Evolutionary conservation across 2,113 vertebrate genomes (phyloP).

Genomic region (Malurus elegans): DNA sequence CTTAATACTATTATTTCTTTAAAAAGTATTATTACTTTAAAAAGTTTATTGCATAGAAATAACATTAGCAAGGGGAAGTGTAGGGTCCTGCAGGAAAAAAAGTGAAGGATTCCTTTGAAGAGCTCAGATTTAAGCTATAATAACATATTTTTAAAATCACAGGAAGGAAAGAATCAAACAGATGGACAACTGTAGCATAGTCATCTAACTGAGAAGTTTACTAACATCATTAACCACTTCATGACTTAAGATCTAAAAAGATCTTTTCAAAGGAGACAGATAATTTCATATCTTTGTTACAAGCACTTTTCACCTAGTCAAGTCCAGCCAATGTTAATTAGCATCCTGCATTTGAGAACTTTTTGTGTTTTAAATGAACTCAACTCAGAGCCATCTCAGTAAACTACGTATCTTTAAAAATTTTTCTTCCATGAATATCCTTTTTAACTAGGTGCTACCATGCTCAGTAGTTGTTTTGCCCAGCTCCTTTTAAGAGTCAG

Average conservation of each 20-base stretch:
- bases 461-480: neutral
- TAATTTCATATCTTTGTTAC: neutral
- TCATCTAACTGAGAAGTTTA: neutral
- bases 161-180: neutral
- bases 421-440: neutral
- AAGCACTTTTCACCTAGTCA: neutral
- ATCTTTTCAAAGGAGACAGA: neutral
- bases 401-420: neutral
- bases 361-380: conserved; percentile 39
- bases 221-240: neutral
- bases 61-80: neutral
- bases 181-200: neutral
- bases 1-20: neutral
- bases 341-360: conserved; percentile 14
- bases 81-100: neutral
- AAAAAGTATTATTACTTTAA: neutral
- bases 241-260: neutral
- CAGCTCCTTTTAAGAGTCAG: neutral
- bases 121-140: neutral
- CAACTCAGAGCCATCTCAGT: conserved; percentile 34
- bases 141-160: neutral
- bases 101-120: neutral
- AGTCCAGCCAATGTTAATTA: conserved; percentile 19
- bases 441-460: conserved; percentile 49
- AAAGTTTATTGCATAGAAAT: neutral